Base-by-base conservation (phyloP, 2,113 vertebrate species). In the Mellivora capensis region DNA sequence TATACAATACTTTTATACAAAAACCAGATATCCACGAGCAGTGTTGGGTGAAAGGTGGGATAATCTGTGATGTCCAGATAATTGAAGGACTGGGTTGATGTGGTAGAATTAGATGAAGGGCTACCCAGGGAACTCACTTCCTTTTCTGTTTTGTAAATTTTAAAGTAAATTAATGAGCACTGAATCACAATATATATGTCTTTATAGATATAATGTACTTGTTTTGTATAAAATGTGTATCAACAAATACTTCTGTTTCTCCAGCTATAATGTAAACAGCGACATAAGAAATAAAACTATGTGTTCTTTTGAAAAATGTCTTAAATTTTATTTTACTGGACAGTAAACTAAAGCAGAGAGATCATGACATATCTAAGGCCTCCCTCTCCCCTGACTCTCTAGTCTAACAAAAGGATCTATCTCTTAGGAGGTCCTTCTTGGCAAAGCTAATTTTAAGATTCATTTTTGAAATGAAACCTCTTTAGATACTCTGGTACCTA, bases 211-310 rank as follows among this genome's bases (percentile, higher is more conserved):
- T 1, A 87, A 82, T 39, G 12, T 23, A 87, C 62, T 95, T 49
- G 87, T 21, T 23, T 15, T 23, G 13, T 47, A 91, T 82, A 86
- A 93, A 92, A 92, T 80, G 1, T 77, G 1, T 93, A 87, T 11
- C 90, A 34, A 61, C 49, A 94, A 85, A 89, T 1, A 83, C 1
- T 61, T 93, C 14, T 49, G 6, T 84, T 88, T 57, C 15, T 71
- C 47, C 84, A 92, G 74, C 80, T 84, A 84, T 52, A 96, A 97
- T 87, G 80, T 59, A 96, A 97, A 93, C 31, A 90, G 29, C 54
- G 87, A 44, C 12, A 21, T 49, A 94, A 76, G 52, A 81, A 85
- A 72, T 92, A 67, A 84, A 90, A 76, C 83, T n/a, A 54, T 13
- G 62, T 37, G 10, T 64, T 39, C 23, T 80, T 96, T 3, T 91